phyloP scores from a whole-genome alignment of 2,888 invertebrate species.

The Synanthedon formicaeformis region DNA sequence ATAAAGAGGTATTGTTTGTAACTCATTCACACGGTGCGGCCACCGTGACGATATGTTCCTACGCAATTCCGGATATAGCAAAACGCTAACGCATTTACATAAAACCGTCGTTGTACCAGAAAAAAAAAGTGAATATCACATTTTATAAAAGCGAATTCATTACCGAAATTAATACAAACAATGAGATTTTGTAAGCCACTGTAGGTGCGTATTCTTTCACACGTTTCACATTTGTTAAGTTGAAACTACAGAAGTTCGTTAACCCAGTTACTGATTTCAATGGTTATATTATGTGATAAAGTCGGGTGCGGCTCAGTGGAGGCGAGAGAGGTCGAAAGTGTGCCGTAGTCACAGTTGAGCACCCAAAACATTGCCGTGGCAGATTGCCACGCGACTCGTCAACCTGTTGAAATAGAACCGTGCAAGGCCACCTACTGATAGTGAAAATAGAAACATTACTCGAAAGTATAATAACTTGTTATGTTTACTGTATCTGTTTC shows the following conservation, averaged over 20 bases:
- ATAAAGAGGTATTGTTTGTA: constrained; percentile 47
- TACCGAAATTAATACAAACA: constrained; percentile 25
- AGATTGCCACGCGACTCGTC: constrained; percentile 39
- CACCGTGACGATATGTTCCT: constrained; percentile 46
- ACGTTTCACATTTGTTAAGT: constrained; percentile 25
- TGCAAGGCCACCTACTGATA: constrained; percentile 58
- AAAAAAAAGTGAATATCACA: constrained; percentile 10
- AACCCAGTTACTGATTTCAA: constrained; percentile 48
- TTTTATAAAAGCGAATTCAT: constrained; percentile 16
- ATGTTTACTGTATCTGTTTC: no score
- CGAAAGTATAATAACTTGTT: neutral
- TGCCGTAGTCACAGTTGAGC: constrained; percentile 31
- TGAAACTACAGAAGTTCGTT: constrained; percentile 54
- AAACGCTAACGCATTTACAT: constrained; percentile 43
- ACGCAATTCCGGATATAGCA: constrained; percentile 46
- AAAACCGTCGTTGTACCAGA: constrained; percentile 21
- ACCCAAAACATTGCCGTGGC: constrained; percentile 54
- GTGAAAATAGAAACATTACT: constrained; percentile 34
- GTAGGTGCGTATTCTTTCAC: constrained; percentile 34
- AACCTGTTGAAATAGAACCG: constrained; percentile 38
- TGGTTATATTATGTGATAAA: constrained; percentile 48
- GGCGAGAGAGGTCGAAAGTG: constrained; percentile 33
- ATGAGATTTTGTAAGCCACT: constrained; percentile 37
- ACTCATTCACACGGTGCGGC: constrained; percentile 53
- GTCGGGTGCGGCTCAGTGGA: constrained; percentile 20